A percentile compares a stretch with the other conserved stretches of the same genome.
Evolutionary conservation across 1,140 invertebrate species (phyloP).

Genomic region (Drosophila setifemur): DNA sequence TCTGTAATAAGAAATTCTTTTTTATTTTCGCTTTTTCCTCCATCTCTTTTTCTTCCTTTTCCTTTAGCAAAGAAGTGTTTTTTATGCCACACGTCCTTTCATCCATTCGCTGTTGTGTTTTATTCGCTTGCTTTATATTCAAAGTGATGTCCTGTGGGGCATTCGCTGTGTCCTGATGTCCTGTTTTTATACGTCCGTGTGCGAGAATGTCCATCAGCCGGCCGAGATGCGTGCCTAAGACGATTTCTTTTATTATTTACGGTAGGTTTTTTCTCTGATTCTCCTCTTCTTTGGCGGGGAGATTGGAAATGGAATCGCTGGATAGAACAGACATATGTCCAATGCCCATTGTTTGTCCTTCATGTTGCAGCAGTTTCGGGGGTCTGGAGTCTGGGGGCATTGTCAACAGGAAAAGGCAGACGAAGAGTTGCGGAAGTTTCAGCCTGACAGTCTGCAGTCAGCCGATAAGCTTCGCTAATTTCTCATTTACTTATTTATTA

Average conservation of each 20-base stretch:
- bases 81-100: constrained; percentile 72
- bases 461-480: constrained; percentile 53
- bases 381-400: constrained; percentile 10
- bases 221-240: constrained; percentile 74
- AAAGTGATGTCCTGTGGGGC: constrained; percentile 74
- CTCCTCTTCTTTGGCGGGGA: not conserved
- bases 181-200: constrained; percentile 23
- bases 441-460: constrained; percentile 39
- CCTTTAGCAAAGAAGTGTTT: constrained; percentile 51
- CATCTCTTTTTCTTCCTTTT: constrained; percentile 31
- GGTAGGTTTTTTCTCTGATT: too few relatives aligned
- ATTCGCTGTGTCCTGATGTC: constrained; percentile 35
- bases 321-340: constrained; percentile 64
- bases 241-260: constrained; percentile 79
- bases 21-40: constrained; percentile 53
- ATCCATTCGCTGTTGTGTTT: constrained; percentile 57
- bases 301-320: constrained; percentile 49
- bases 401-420: constrained; percentile 45
- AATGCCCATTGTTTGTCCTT: constrained; percentile 60
- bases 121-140: constrained; percentile 78
- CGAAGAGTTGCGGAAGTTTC: constrained; percentile 64
- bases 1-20: constrained; percentile 79
- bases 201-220: constrained; percentile 62
- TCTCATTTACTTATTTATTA: too few relatives aligned
- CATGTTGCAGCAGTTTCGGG: not conserved